Percentiles rank a stretch among this genome's conserved stretches.
These are phyloP conservation scores for Melanogrammus aeglefinus DNA, from an alignment of 2,797 vertebrate genomes.

Conservation along the genomic window DNA sequence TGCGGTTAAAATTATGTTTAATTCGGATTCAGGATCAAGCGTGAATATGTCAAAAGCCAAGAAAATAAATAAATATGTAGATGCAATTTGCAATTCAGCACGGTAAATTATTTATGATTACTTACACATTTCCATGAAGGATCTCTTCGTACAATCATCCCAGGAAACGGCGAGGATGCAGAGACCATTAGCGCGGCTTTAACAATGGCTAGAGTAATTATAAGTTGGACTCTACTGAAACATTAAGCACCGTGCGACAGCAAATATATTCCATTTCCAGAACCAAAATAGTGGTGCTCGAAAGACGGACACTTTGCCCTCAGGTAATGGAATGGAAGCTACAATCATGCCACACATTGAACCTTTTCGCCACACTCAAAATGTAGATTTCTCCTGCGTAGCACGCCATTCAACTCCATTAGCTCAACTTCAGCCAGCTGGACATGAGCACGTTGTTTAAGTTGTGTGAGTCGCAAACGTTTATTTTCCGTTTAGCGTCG, in stretches of 20 bases:
- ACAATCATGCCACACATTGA: not conserved
- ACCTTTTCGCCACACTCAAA: not conserved
- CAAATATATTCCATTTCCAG: too few species aligned
- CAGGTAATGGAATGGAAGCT: not conserved
- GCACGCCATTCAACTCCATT: not conserved
- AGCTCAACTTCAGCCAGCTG: not conserved
- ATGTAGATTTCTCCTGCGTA: not conserved
- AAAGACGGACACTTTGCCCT: not conserved
- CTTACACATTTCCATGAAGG: not conserved
- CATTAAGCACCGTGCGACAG: too few species aligned
- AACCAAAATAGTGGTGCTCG: too few species aligned
- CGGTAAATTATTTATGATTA: not conserved
- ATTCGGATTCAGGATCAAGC: not conserved
- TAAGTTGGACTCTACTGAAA: not conserved
- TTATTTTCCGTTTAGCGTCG: not conserved
- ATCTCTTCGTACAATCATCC: not conserved
- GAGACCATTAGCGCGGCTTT: not conserved
- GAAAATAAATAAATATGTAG: constrained; percentile 6
- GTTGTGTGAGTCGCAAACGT: too few species aligned
- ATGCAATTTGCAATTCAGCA: constrained; percentile 8
- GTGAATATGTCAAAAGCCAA: not conserved
- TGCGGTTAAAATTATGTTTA: constrained; percentile 10
- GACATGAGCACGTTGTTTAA: not conserved
- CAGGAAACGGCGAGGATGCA: not conserved
- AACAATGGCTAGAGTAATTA: not conserved